Percentiles rank a stretch among this genome's conserved stretches.
These are phyloP conservation scores for Plusia festucae DNA, from an alignment of 2,888 invertebrate genomes.

Conservation along the genomic window DNA sequence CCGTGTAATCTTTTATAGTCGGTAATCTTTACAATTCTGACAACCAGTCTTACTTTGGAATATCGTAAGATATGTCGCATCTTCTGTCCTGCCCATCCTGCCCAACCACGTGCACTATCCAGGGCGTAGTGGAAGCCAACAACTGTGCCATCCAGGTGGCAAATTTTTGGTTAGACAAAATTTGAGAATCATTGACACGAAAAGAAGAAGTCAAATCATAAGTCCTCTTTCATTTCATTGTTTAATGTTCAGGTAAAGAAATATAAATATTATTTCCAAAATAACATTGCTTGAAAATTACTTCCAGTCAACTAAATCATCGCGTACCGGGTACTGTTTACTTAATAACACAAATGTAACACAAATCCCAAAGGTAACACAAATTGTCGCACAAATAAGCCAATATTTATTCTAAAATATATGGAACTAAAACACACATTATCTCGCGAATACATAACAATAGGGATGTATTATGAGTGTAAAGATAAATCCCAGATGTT, in stretches of 20 bases:
- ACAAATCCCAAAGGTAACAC: conserved; percentile 30
- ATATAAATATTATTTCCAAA: not conserved
- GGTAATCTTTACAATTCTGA: too few relatives aligned
- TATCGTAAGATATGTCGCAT: too few relatives aligned
- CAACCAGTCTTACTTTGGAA: too few relatives aligned
- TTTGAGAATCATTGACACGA: too few relatives aligned
- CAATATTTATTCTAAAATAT: conserved; percentile 30
- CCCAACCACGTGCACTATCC: too few relatives aligned
- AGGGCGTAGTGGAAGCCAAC: too few relatives aligned
- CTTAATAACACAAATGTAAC: conserved; percentile 18
- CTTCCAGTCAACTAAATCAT: not conserved
- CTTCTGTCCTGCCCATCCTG: too few relatives aligned
- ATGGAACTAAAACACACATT: conserved; percentile 17
- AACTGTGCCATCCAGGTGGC: too few relatives aligned
- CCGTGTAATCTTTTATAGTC: too few relatives aligned
- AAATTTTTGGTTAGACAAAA: too few relatives aligned
- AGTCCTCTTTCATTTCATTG: too few relatives aligned
- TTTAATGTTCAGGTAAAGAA: not conserved
- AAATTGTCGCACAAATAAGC: conserved; percentile 22
- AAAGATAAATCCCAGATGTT: not conserved
- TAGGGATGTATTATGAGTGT: not conserved
- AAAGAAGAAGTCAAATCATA: too few relatives aligned
- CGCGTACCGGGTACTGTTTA: conserved; percentile 1
- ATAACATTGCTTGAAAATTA: not conserved
- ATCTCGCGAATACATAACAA: conserved; percentile 3